A percentile compares a stretch with the other conserved stretches of the same genome.
phyloP scores from a whole-genome alignment of 1,140 invertebrate species.

The Eriocheir sinensis region DNA sequence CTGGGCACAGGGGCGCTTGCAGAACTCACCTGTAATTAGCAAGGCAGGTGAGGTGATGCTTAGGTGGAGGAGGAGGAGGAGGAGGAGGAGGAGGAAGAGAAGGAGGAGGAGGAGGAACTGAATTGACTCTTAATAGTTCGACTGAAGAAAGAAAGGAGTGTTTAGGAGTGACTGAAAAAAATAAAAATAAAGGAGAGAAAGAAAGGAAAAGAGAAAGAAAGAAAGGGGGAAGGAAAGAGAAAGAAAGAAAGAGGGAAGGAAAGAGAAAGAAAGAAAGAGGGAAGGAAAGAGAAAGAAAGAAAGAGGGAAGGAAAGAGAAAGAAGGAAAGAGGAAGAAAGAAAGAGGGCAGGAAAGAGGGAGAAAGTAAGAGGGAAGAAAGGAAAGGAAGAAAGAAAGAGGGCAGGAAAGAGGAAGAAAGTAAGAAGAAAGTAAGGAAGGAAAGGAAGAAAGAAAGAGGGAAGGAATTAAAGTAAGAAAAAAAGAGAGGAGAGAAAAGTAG shows the following conservation, averaged over 20 bases:
- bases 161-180: not conserved
- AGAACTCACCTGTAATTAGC: slow-evolving; percentile 65
- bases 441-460: not conserved
- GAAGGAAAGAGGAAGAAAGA: not conserved
- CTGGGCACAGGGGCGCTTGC: slow-evolving; percentile 60
- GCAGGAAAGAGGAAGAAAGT: not conserved
- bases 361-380: not conserved
- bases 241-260: not conserved
- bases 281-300: not conserved
- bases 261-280: not conserved
- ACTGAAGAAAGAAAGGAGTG: no score
- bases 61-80: no score
- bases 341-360: not conserved
- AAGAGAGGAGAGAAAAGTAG: not conserved
- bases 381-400: not conserved
- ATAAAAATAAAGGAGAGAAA: not conserved
- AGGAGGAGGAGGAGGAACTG: not conserved
- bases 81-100: not conserved
- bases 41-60: no score
- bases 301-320: not conserved
- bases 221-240: not conserved
- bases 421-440: not conserved
- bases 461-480: not conserved
- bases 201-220: not conserved
- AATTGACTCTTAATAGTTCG: no score